Evolutionary conservation across 2,797 vertebrate species (phyloP).

Genomic region (Yasuhikotakia modesta): DNA sequence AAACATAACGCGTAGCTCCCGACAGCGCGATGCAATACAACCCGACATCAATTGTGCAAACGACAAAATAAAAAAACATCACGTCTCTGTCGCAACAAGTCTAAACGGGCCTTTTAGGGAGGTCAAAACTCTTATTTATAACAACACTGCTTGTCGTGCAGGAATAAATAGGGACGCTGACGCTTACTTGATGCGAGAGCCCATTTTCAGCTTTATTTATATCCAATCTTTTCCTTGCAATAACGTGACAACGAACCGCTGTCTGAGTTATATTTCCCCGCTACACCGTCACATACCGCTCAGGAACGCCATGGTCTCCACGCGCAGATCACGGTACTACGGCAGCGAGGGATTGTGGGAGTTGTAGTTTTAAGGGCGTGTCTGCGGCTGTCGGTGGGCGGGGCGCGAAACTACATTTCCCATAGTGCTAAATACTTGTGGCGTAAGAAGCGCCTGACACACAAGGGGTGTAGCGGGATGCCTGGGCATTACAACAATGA

Average conservation of each 20-base stretch:
- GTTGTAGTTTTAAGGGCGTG: slow-evolving; percentile 60
- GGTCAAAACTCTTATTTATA: slow-evolving; percentile 28
- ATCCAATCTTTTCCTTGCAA: slow-evolving; percentile 48
- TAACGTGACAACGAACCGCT: slow-evolving; percentile 62
- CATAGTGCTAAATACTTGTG: slow-evolving; percentile 42
- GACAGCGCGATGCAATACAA: background rate
- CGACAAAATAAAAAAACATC: background rate
- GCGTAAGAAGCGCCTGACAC: slow-evolving; percentile 57
- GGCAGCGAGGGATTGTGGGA: slow-evolving; percentile 60
- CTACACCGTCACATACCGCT: slow-evolving; percentile 67
- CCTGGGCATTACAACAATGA: slow-evolving; percentile 14
- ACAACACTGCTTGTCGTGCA: slow-evolving; percentile 16
- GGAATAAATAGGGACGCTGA: background rate
- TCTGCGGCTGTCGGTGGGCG: background rate
- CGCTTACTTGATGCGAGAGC: slow-evolving; percentile 80
- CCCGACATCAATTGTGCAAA: slow-evolving; percentile 1
- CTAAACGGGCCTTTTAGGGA: slow-evolving; percentile 54
- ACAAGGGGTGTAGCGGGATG: slow-evolving; percentile 13
- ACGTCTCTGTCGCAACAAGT: slow-evolving; percentile 73
- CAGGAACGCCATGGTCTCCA: slow-evolving; percentile 70
- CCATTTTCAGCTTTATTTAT: slow-evolving; percentile 68
- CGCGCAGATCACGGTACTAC: slow-evolving; percentile 64
- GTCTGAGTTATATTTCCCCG: slow-evolving; percentile 59
- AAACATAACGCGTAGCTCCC: background rate
- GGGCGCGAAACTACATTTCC: slow-evolving; percentile 66